phyloP scores from a whole-genome alignment of 2,113 vertebrate genomes.

The Ceyx cyanopectus region DNA sequence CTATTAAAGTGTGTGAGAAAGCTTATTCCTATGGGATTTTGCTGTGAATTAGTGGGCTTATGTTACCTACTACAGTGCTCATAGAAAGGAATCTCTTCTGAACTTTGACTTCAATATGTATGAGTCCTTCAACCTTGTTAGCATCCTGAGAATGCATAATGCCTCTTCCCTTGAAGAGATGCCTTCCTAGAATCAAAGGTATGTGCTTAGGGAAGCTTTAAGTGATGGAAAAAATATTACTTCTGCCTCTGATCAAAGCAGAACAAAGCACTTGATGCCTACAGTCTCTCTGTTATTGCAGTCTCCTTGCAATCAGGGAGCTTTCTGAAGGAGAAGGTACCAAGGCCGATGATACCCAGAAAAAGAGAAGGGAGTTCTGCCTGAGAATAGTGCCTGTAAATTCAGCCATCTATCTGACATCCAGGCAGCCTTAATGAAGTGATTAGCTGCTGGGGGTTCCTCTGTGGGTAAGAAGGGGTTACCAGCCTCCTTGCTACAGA shows the following conservation, averaged over 20 bases:
- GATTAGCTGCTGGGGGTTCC: not conserved
- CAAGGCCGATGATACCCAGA: not conserved
- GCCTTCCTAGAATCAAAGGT: not conserved
- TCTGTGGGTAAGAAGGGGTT: not conserved
- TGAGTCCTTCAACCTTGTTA: not conserved
- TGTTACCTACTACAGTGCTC: not conserved
- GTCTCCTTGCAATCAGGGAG: not conserved
- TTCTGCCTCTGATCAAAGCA: constrained; percentile 5
- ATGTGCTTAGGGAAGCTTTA: not conserved
- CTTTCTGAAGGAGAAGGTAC: not conserved
- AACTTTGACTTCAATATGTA: not conserved
- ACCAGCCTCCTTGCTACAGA: not conserved
- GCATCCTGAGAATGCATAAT: not conserved
- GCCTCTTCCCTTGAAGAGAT: not conserved
- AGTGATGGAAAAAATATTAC: not conserved
- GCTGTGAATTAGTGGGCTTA: not conserved
- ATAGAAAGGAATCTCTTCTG: not conserved
- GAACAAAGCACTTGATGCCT: not conserved
- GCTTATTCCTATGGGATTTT: not conserved
- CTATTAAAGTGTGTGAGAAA: not conserved
- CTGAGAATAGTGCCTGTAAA: not conserved
- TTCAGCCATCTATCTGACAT: not conserved
- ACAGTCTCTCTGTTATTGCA: not conserved
- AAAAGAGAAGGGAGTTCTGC: constrained; percentile 9
- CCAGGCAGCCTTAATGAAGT: not conserved